Conservation (phyloP, 2,797 vertebrate genomes). For the Onychomys torridus region DNA sequence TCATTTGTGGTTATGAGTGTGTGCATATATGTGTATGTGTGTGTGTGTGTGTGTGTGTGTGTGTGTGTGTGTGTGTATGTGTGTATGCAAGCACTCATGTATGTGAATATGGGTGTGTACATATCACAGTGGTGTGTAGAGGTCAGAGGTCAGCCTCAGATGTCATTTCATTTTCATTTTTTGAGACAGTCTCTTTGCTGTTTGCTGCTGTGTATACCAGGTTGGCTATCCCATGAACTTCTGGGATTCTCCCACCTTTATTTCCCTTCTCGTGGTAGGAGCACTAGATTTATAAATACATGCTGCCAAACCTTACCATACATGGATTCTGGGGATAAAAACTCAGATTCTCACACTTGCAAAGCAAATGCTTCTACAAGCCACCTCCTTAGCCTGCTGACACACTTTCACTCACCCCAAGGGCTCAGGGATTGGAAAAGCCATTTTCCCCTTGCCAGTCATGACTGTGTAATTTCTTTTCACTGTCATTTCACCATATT, state of each 20-base stretch:
- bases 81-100: not conserved
- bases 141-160: not conserved
- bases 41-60: not conserved
- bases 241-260: not conserved
- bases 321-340: not conserved
- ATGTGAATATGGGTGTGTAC: not conserved
- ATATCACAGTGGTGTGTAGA: not conserved
- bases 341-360: not conserved
- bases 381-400: not conserved
- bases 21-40: not conserved
- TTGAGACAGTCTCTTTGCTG: not conserved
- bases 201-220: not conserved
- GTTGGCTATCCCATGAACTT: not conserved
- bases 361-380: not conserved
- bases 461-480: not conserved
- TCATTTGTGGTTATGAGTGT: not conserved
- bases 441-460: not conserved
- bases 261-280: not conserved
- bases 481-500: not conserved
- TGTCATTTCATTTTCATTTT: not conserved
- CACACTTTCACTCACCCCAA: not conserved
- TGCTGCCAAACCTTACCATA: not conserved
- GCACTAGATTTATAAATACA: not conserved
- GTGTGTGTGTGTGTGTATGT: not conserved
- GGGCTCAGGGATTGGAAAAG: not conserved